phyloP scores from a whole-genome alignment of 2,888 invertebrate genomes.

The Tineola bisselliella region DNA sequence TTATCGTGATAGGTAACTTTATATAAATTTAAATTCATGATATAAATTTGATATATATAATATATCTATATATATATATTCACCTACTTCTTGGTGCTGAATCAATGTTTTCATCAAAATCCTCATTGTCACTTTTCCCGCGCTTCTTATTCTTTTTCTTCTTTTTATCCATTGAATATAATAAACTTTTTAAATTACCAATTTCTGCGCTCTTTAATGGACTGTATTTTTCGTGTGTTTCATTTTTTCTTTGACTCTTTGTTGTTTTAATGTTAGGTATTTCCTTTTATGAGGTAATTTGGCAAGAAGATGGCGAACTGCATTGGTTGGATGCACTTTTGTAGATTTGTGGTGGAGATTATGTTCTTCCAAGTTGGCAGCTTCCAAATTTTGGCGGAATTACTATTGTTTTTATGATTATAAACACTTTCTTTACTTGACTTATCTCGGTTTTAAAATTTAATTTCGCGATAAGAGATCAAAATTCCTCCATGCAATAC shows the following conservation, averaged over 20 bases:
- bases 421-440: too few relatives aligned
- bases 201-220: not conserved
- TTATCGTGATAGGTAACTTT: too few relatives aligned
- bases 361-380: constrained; percentile 21
- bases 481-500: not conserved
- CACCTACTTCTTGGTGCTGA: not conserved
- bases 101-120: not conserved
- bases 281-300: too few relatives aligned
- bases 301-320: too few relatives aligned
- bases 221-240: not conserved
- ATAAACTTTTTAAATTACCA: constrained; percentile 18
- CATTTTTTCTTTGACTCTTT: not conserved
- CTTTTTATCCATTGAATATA: constrained; percentile 38
- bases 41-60: too few relatives aligned
- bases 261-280: not conserved
- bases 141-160: constrained; percentile 21
- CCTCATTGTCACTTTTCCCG: not conserved
- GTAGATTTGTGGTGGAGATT: constrained; percentile 24
- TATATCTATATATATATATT: not conserved
- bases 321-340: constrained; percentile 27
- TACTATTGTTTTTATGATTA: constrained; percentile 38
- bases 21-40: too few relatives aligned
- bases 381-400: constrained; percentile 24
- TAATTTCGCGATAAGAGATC: not conserved
- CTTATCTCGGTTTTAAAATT: not conserved